Evolutionary conservation across 2,888 invertebrate genomes (phyloP).

Genomic region (Zele albiditarsus): DNA sequence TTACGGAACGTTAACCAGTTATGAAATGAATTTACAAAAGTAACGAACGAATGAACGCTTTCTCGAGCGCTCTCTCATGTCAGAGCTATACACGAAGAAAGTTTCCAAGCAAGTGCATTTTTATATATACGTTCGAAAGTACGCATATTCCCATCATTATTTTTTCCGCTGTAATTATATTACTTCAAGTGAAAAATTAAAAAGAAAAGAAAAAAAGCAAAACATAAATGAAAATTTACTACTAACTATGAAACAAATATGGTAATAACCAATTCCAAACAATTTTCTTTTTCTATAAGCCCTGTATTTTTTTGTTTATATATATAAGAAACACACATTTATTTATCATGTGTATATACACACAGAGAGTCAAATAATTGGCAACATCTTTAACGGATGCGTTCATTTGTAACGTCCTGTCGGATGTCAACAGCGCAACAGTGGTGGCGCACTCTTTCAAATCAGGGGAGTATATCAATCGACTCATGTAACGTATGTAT

Average conservation of each 20-base stretch:
- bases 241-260: background rate
- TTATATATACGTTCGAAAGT: slow-evolving; percentile 65
- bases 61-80: slow-evolving; percentile 61
- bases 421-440: slow-evolving; percentile 39
- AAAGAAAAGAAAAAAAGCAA: background rate
- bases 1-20: slow-evolving; percentile 71
- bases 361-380: slow-evolving; percentile 8
- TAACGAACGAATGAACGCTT: slow-evolving; percentile 60
- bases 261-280: no score
- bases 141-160: slow-evolving; percentile 42
- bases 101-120: slow-evolving; percentile 68
- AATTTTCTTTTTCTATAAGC: no score
- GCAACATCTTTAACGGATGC: slow-evolving; percentile 43
- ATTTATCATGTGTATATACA: no score
- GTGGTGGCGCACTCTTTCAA: slow-evolving; percentile 38
- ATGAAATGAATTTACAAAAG: slow-evolving; percentile 70
- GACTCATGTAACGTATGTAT: slow-evolving; percentile 36
- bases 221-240: background rate
- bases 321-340: no score
- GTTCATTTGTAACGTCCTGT: slow-evolving; percentile 42
- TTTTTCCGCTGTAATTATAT: slow-evolving; percentile 35
- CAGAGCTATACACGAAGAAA: slow-evolving; percentile 65
- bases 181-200: background rate
- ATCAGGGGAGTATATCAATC: slow-evolving; percentile 50
- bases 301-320: no score